Evolutionary conservation across 2,888 invertebrate genomes (phyloP), one percentile per base, ranked within the genome.

Genomic region (Sinopyrophorus schimmeli): DNA sequence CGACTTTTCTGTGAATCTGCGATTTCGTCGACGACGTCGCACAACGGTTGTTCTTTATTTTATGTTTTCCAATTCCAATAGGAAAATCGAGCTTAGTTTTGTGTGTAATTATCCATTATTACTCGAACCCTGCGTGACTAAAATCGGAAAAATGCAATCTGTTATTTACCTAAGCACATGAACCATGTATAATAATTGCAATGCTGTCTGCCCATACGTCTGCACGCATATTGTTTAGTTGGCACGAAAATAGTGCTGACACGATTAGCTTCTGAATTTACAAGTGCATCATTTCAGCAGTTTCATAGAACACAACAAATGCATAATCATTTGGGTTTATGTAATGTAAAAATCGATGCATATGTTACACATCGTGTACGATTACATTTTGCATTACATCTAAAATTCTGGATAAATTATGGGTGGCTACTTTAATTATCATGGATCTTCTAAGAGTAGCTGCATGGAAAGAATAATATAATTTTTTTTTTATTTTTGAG

Each of bases 71-170:
- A 48, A 51, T 59, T 55, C 57, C 59, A 51, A 49, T 44, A 54
- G 55, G 55, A 58, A 53, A 55, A 59, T 58, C 59, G 54, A 57
- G 57, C 53, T 55, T 57, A 55, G 67, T 63, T 61, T 55, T 63
- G n/a, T n/a, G n/a, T 64, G 67, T 69, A 71, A 70, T 70, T 70
- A 68, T 65, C 60, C 63, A 60, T 68, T 66, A 67, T 67, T 66
- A 39, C 31, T 37, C 32, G n/a, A 28, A 60, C 34, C 58, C 61
- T 65, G 67, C 72, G 72, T 71, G 72, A 72, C 71, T 66, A 10
- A 32, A 39, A 48, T 53, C 46, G 57, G 62, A 63, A 65, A 66
- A 69, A 66, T 65, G 64, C 62, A 60, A 57, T 63, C 62, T 62
- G 60, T 61, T 59, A 61, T 61, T 58, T 64, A 62, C 63, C 59